Conservation (phyloP, 2,113 vertebrate genomes). For the Anolis carolinensis region DNA sequence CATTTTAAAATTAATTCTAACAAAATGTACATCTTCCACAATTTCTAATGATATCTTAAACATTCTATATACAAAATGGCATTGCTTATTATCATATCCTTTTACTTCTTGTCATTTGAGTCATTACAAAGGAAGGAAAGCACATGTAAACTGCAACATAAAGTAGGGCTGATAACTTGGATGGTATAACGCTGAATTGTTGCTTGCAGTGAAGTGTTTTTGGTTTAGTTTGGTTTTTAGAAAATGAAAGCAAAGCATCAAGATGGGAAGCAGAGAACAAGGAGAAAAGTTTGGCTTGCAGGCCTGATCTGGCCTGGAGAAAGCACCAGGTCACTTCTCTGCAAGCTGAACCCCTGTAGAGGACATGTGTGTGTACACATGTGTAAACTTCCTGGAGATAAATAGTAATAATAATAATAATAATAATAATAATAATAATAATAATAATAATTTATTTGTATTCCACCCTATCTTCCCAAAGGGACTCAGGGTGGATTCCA, state of each 20-base stretch:
- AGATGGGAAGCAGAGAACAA: not conserved
- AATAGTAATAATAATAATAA: too few relatives aligned
- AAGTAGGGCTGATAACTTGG: not conserved
- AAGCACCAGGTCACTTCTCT: not conserved
- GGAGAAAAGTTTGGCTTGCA: not conserved
- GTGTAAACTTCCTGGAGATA: too few relatives aligned
- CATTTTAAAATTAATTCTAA: slow-evolving; percentile 42
- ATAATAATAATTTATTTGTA: too few relatives aligned
- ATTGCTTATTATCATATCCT: not conserved
- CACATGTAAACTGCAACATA: not conserved
- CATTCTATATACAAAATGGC: not conserved
- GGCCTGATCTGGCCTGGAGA: not conserved
- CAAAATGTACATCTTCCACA: slow-evolving; percentile 35
- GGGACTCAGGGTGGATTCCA: too few relatives aligned
- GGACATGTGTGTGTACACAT: too few relatives aligned
- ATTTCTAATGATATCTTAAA: slow-evolving; percentile 38
- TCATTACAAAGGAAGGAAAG: slow-evolving; percentile 28
- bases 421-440: too few relatives aligned
- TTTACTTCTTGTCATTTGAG: not conserved
- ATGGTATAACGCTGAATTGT: not conserved
- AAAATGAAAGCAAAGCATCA: not conserved
- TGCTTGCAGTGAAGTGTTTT: not conserved
- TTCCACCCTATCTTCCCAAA: too few relatives aligned
- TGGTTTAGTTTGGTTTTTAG: not conserved
- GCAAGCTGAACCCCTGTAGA: too few relatives aligned